Evolutionary conservation across 2,113 vertebrate species (phyloP).

Genomic region (Callipepla squamata): DNA sequence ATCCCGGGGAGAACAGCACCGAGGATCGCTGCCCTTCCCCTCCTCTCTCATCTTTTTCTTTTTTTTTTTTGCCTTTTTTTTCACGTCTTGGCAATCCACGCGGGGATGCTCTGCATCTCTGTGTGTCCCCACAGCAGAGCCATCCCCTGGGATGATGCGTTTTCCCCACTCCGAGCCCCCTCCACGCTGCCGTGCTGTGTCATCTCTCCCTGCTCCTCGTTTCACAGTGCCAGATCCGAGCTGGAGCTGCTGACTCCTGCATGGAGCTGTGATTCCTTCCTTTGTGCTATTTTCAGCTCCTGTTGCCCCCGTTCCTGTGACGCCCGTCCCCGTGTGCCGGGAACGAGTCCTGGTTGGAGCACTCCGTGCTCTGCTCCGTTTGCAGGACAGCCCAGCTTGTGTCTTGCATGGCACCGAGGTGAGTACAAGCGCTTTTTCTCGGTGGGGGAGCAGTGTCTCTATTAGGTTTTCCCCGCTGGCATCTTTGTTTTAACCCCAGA

Average conservation of each 20-base stretch:
- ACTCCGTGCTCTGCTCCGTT: neutral
- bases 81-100: too few relatives aligned
- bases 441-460: neutral
- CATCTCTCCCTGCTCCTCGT: neutral
- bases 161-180: neutral
- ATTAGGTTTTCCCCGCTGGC: neutral
- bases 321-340: neutral
- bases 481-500: neutral
- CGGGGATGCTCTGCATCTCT: neutral
- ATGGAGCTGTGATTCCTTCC: neutral
- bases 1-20: neutral
- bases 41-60: neutral
- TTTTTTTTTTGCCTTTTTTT: neutral
- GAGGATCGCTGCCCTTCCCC: neutral
- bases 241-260: neutral
- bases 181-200: neutral
- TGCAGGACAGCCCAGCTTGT: neutral
- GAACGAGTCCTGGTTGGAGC: neutral
- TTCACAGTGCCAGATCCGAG: neutral
- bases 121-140: neutral
- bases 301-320: neutral
- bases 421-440: neutral
- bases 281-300: neutral
- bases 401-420: neutral
- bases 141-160: rapidly evolving